Base-by-base conservation (phyloP, 2,888 invertebrate genomes). In the Pilophorus perplexus region DNA sequence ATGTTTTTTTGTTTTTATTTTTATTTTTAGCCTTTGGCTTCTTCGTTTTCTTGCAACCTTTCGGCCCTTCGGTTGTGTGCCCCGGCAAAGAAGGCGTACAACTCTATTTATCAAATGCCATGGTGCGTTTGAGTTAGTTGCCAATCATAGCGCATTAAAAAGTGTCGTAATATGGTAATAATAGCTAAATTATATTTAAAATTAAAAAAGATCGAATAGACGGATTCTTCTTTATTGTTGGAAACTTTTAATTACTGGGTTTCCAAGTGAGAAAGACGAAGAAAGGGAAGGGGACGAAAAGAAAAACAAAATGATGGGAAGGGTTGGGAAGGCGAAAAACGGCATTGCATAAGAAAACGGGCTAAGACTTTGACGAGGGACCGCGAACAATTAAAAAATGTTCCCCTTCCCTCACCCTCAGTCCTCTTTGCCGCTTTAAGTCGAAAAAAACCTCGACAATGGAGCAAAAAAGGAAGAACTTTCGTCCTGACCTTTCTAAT, bases 401-500 rank as follows among this genome's bases (percentile, higher is more conserved):
- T 23, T 62, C 48, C 62, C 16, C 28, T 25, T 28, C n/a, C 25
- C 28, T 18, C 42, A 18, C 40, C 23, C 10, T 22, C 28, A 2
- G 28, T 22, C 48, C 25, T n/a, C 4, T 16, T 18, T 16, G 46
- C 33, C 62, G 62, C 33, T 62, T 62, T 59, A 57, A 62, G 62
- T 62, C 42, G 28, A 27, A 28, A 62, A 46, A 62, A 52, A 22
- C 16, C 16, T 20, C 48, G 12, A 52, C 38, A 57, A 57, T 38
- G 23, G 38, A 57, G 33, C 23, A 16, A 59, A 42, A 22, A 27
- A 40, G 42, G 22, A 22, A 25, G 40, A 59, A 27, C 18, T 33
- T 25, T 44, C 44, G 38, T 22, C 62, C 52, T 64, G 64, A 64
- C 64, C 64, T 64, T 64, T 64, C 64, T 64, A 64, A 64, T 64